Evolutionary conservation across 1,140 invertebrate species (phyloP).

Genomic region (Micrasema longulum): DNA sequence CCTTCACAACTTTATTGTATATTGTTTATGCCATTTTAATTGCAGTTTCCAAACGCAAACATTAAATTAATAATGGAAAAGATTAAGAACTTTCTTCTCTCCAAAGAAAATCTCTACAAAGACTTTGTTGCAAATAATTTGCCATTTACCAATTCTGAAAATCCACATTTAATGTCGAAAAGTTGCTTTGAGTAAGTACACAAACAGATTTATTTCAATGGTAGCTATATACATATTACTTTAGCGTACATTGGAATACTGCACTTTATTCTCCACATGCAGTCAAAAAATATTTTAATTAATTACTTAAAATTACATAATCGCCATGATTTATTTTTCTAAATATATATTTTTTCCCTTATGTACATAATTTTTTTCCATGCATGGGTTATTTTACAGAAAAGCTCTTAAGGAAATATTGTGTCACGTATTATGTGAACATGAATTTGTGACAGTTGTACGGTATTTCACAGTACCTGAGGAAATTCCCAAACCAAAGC

Average conservation of each 20-base stretch:
- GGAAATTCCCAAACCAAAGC: slow-evolving; percentile 59
- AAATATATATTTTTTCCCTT: background rate
- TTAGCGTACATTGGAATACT: too few species aligned
- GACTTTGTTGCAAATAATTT: slow-evolving; percentile 79
- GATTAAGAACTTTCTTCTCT: slow-evolving; percentile 70
- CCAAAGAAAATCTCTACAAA: slow-evolving; percentile 73
- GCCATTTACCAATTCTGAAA: slow-evolving; percentile 62
- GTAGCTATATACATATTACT: too few species aligned
- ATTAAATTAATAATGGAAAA: slow-evolving; percentile 77
- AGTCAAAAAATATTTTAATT: too few species aligned
- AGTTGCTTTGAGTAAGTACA: slow-evolving; percentile 69
- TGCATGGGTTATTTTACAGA: slow-evolving; percentile 56
- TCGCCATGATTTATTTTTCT: background rate
- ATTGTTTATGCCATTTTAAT: background rate
- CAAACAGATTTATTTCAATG: too few species aligned
- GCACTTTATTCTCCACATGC: too few species aligned
- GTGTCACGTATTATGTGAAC: slow-evolving; percentile 77
- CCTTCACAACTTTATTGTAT: background rate
- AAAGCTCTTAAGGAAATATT: slow-evolving; percentile 70
- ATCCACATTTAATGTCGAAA: slow-evolving; percentile 65
- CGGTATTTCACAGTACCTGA: slow-evolving; percentile 71
- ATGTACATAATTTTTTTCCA: background rate
- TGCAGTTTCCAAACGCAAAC: slow-evolving; percentile 79
- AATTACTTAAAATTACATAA: too few species aligned
- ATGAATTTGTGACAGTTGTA: slow-evolving; percentile 81